phyloP scores from a whole-genome alignment of 1,140 invertebrate genomes.

The Cylas formicarius region DNA sequence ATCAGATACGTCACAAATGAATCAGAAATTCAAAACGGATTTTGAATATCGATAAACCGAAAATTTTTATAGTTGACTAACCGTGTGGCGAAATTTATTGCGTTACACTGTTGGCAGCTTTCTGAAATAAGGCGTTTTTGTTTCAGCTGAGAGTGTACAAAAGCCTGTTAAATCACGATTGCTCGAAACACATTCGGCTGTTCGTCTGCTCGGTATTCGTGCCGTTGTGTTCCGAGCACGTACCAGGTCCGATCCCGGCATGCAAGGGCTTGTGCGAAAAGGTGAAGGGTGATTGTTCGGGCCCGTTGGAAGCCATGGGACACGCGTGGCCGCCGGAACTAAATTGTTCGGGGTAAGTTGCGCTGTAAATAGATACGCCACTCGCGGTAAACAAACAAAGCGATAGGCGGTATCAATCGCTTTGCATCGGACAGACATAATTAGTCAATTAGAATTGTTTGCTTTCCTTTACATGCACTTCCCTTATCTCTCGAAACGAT shows the following conservation, averaged over 20 bases:
- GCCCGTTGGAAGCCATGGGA: slow-evolving; percentile 63
- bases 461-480: too few species aligned
- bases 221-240: slow-evolving; percentile 86
- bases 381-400: too few species aligned
- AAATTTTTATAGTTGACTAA: too few species aligned
- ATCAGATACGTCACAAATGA: too few species aligned
- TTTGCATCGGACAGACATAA: too few species aligned
- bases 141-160: slow-evolving; percentile 68
- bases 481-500: too few species aligned
- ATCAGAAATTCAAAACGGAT: too few species aligned
- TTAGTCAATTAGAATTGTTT: too few species aligned
- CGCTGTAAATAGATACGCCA: too few species aligned
- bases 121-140: slow-evolving; percentile 22
- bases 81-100: slow-evolving; percentile 2
- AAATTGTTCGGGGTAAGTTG: slow-evolving; percentile 65
- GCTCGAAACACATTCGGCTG: slow-evolving; percentile 76
- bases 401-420: too few species aligned
- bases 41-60: too few species aligned
- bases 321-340: slow-evolving; percentile 67
- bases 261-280: slow-evolving; percentile 80
- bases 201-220: slow-evolving; percentile 89
- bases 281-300: slow-evolving; percentile 69
- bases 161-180: slow-evolving; percentile 75
- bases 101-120: not conserved
- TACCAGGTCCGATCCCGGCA: slow-evolving; percentile 75